phyloP scores from a whole-genome alignment of 2,797 vertebrate species.

The Cuniculus paca region DNA sequence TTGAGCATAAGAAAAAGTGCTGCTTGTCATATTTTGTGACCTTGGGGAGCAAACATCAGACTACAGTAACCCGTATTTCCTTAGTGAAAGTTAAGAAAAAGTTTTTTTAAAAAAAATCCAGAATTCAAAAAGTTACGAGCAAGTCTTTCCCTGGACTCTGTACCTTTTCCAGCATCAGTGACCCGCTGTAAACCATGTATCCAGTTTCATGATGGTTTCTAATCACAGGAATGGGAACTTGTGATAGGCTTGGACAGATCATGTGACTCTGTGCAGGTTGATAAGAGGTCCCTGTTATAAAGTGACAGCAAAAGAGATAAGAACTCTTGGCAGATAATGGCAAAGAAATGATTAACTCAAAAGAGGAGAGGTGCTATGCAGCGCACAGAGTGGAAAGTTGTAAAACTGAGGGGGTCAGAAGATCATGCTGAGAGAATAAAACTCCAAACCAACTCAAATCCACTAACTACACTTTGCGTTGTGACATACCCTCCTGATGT shows the following conservation, averaged over 20 bases:
- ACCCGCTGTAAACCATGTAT: slow-evolving; percentile 91
- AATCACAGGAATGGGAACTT: slow-evolving; percentile 89
- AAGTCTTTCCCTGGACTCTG: slow-evolving; percentile 89
- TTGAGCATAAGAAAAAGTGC: slow-evolving; percentile 85
- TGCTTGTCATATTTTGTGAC: slow-evolving; percentile 87
- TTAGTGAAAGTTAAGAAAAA: slow-evolving; percentile 89
- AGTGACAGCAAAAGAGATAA: slow-evolving; percentile 98
- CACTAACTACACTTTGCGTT: slow-evolving; percentile 89
- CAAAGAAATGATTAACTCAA: slow-evolving; percentile 97
- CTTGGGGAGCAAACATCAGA: slow-evolving; percentile 82
- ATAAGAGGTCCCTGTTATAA: slow-evolving; percentile 96
- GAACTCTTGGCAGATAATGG: slow-evolving; percentile 94
- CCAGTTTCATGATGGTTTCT: slow-evolving; percentile 90
- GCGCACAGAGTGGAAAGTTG: slow-evolving; percentile 87
- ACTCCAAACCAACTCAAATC: slow-evolving; percentile 88
- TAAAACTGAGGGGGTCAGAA: slow-evolving; percentile 91
- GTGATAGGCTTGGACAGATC: slow-evolving; percentile 90
- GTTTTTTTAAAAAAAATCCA: slow-evolving; percentile 76
- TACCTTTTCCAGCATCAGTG: slow-evolving; percentile 89
- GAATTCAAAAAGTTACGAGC: slow-evolving; percentile 89
- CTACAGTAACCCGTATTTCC: slow-evolving; percentile 86
- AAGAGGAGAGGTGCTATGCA: slow-evolving; percentile 88
- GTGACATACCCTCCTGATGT: slow-evolving; percentile 86
- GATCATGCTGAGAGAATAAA: slow-evolving; percentile 86
- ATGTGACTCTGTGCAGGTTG: slow-evolving; percentile 88